Evolutionary conservation across 2,888 invertebrate genomes (phyloP).

Genomic region (Isotomurus palustris): DNA sequence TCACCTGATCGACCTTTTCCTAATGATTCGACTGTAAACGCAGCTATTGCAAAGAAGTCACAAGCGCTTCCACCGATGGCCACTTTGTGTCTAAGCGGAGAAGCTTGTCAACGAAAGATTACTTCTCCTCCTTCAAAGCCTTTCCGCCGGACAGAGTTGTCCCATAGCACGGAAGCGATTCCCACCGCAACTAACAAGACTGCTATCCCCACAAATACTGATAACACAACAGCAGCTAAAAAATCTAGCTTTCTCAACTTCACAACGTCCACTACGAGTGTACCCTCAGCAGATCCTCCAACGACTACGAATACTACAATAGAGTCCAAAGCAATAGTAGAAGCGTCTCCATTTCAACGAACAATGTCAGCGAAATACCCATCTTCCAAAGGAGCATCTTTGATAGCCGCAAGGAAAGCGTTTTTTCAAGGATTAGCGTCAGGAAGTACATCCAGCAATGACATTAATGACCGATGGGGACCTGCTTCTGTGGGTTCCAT

Average conservation of each 20-base stretch:
- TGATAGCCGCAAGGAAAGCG: conserved; percentile 34
- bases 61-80: conserved; percentile 30
- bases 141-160: not conserved
- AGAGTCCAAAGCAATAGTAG: not conserved
- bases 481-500: conserved; percentile 1
- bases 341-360: conserved; percentile 8
- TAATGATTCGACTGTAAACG: too few relatives aligned
- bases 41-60: not conserved
- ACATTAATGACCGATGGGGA: not conserved
- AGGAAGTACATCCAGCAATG: not conserved
- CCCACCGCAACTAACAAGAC: not conserved
- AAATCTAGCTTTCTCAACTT: not conserved
- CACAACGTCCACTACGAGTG: too few relatives aligned
- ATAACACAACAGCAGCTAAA: conserved; percentile 8
- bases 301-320: too few relatives aligned
- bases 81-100: conserved; percentile 32
- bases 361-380: conserved; percentile 12
- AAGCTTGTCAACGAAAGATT: conserved; percentile 22
- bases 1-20: not conserved
- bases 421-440: conserved; percentile 30
- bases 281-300: not conserved
- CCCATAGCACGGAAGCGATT: not conserved
- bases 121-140: not conserved
- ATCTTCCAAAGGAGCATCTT: conserved; percentile 28
- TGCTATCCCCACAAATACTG: not conserved